These are phyloP conservation scores for Percopsis transmontana DNA, from an alignment of 2,113 vertebrate species.

Conservation along the genomic window DNA sequence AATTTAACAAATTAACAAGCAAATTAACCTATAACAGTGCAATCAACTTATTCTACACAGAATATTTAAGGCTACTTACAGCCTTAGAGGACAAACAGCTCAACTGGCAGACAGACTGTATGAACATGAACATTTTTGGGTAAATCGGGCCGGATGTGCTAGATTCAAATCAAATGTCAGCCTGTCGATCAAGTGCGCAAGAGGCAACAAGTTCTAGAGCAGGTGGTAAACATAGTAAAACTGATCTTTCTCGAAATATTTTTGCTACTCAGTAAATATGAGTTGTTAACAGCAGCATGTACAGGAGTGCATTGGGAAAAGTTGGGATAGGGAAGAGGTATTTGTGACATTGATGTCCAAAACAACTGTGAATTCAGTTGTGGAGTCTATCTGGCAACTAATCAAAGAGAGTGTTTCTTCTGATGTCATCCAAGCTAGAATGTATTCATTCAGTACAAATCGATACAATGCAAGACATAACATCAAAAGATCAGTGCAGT, in stretches of 20 bases:
- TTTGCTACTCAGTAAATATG: constrained; percentile 10
- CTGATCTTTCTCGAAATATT: constrained; percentile 18
- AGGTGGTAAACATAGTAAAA: constrained; percentile 8
- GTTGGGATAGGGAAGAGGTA: background rate
- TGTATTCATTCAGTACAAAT: background rate
- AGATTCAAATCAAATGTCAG: constrained; percentile 6
- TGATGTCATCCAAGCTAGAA: background rate
- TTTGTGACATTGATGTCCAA: constrained; percentile 11
- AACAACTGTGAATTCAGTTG: background rate
- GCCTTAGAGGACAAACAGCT: too few species aligned
- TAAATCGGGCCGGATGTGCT: background rate
- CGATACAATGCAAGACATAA: background rate
- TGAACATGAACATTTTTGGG: too few species aligned
- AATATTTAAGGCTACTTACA: too few species aligned
- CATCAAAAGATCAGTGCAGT: background rate
- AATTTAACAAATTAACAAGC: too few species aligned
- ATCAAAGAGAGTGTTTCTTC: too few species aligned
- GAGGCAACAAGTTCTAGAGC: constrained; percentile 19
- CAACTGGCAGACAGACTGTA: too few species aligned
- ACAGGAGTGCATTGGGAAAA: background rate
- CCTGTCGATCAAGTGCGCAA: constrained; percentile 6
- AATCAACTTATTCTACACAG: too few species aligned
- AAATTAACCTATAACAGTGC: too few species aligned
- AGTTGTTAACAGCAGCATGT: constrained; percentile 9
- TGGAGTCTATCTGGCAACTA: too few species aligned